Evolutionary conservation across 2,113 vertebrate species (phyloP).

Genomic region (Scolopax mira): DNA sequence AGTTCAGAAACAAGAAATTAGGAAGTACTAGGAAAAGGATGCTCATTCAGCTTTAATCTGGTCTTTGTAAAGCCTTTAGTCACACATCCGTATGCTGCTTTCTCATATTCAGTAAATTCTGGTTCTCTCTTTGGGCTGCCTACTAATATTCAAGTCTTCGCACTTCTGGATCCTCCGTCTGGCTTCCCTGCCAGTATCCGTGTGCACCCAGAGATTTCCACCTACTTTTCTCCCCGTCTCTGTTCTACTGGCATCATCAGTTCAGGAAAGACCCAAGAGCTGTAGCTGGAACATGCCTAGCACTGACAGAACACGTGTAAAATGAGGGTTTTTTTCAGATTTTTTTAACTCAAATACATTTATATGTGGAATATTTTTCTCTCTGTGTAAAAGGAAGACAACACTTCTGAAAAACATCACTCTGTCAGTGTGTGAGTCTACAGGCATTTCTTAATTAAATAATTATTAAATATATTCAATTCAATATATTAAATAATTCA

Average conservation of each 20-base stretch:
- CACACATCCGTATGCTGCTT: not conserved
- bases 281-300: fast-evolving
- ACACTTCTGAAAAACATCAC: not conserved
- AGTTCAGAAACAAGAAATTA: not conserved
- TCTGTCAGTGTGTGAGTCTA: not conserved
- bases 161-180: not conserved
- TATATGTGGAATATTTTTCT: not conserved
- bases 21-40: not conserved
- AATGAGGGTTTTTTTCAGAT: fast-evolving
- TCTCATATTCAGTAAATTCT: not conserved
- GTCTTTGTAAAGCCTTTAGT: not conserved
- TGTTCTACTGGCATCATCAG: not conserved
- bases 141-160: not conserved
- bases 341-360: not conserved
- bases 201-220: not conserved
- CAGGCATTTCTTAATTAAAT: not conserved
- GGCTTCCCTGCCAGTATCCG: not conserved
- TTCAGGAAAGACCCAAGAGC: not conserved
- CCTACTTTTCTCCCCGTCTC: not conserved
- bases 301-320: not conserved
- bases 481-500: no score
- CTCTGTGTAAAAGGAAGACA: not conserved
- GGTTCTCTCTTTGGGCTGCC: not conserved
- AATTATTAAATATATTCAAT: no score
- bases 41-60: not conserved